Base-by-base conservation (phyloP, 64 coral and sea anemone genomes). In the Cladopsammia gracilis region DNA sequence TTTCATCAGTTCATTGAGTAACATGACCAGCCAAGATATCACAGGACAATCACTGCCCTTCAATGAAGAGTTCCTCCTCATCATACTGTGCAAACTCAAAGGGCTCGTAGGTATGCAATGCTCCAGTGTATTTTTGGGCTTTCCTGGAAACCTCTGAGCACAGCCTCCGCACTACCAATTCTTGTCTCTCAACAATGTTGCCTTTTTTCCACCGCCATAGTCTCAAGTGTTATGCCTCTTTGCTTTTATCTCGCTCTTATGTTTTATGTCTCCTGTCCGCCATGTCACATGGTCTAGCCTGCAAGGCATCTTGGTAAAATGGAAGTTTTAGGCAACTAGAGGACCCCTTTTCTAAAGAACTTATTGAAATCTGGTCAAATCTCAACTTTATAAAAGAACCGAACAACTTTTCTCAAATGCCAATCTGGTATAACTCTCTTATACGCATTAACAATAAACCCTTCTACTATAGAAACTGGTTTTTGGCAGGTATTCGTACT, bases 11-110 rank as follows among this genome's bases (percentile, higher is more conserved):
- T 57, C 46, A 77, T 48, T 48, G 75, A 51, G 46, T 77, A 19
- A 77, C 75, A 77, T 34, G 75, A 77, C 75, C 75, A 57, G 75
- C 75, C 75, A 77, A 57, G 46, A 77, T 77, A 77, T 77, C 75
- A 57, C 75, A 77, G 22, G 65, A 69, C 65, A 69, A 69, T 69
- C 65, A 20, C 65, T 69, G 43, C 71, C 45, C 71, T 74, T 74
- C 71, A 74, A 46, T 74, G 44, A 12, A 74, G 71, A 74, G 71
- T 74, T 74, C 71, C 71, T 74, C 71, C 44, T 74, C 42, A 74
- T 74, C 71, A 1, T 74, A 74, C 71, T 3, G 71, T 42, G 46
- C 71, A 14, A 74, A 74, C 34, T 74, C 71, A 74, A 25, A 0
- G 22, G 20, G 65, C 65, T 24, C 65, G n/a, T n/a, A n/a, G n/a